These are phyloP conservation scores for Mimas tiliae DNA, from an alignment of 2,888 invertebrate species.

Conservation along the genomic window DNA sequence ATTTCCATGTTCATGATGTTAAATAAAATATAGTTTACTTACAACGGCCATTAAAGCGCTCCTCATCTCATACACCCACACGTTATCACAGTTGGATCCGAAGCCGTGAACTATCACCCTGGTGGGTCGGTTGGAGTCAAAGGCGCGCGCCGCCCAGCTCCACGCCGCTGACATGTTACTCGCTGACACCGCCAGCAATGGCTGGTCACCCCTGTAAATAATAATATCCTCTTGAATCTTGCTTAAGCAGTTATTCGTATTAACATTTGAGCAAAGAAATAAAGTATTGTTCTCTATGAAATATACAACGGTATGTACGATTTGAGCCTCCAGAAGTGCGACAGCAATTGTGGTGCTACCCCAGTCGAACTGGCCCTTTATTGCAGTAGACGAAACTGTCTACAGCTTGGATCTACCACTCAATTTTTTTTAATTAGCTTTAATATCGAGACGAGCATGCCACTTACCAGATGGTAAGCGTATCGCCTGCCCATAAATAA, in stretches of 20 bases:
- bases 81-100: conserved; percentile 94
- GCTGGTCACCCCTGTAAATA: conserved; percentile 83
- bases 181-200: conserved; percentile 89
- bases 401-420: too few relatives aligned
- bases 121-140: conserved; percentile 87
- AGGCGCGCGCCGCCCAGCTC: conserved; percentile 86
- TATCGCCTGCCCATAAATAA: too few relatives aligned
- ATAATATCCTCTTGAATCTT: background rate
- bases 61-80: conserved; percentile 97
- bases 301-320: too few relatives aligned
- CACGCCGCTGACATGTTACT: conserved; percentile 89
- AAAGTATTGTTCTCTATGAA: too few relatives aligned
- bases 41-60: conserved; percentile 95
- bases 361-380: too few relatives aligned
- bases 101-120: conserved; percentile 97
- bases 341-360: too few relatives aligned
- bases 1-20: background rate
- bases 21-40: conserved; percentile 51
- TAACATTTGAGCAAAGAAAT: background rate
- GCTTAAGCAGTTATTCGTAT: background rate
- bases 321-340: too few relatives aligned
- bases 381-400: too few relatives aligned
- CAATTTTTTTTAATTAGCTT: too few relatives aligned
- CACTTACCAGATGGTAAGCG: too few relatives aligned
- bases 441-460: too few relatives aligned